These are phyloP conservation scores for Dipodomys spectabilis DNA, from an alignment of 2,113 vertebrate genomes.

Conservation along the genomic window DNA sequence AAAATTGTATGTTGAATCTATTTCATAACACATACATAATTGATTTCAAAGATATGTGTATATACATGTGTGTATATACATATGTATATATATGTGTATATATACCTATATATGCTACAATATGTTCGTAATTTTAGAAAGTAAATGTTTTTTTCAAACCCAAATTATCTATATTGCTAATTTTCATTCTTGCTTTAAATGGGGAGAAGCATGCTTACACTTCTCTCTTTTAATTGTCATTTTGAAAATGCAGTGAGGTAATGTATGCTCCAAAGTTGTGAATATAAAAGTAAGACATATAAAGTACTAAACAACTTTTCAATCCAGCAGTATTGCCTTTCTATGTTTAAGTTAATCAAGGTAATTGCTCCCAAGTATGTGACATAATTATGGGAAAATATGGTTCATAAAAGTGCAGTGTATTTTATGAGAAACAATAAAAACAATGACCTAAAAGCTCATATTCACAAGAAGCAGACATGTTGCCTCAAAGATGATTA, in stretches of 20 bases:
- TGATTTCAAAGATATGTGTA: background rate
- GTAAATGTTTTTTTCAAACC: background rate
- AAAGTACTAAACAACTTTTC: background rate
- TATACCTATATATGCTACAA: background rate
- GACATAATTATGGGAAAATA: background rate
- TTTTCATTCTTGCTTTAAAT: background rate
- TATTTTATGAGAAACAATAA: background rate
- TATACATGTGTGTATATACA: no score
- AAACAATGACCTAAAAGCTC: background rate
- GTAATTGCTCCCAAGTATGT: background rate
- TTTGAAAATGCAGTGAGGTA: background rate
- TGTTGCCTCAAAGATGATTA: background rate
- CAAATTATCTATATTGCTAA: background rate
- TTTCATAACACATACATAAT: background rate
- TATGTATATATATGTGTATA: no score
- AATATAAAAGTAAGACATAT: background rate
- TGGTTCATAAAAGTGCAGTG: background rate
- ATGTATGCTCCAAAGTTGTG: background rate
- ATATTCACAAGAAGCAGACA: background rate
- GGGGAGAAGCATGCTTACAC: background rate
- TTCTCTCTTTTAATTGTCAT: background rate
- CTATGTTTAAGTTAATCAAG: background rate
- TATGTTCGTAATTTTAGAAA: background rate
- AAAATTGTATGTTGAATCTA: background rate
- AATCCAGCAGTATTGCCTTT: background rate